Evolutionary conservation across 2,888 invertebrate genomes (phyloP).

Genomic region (Aplocera efformata): DNA sequence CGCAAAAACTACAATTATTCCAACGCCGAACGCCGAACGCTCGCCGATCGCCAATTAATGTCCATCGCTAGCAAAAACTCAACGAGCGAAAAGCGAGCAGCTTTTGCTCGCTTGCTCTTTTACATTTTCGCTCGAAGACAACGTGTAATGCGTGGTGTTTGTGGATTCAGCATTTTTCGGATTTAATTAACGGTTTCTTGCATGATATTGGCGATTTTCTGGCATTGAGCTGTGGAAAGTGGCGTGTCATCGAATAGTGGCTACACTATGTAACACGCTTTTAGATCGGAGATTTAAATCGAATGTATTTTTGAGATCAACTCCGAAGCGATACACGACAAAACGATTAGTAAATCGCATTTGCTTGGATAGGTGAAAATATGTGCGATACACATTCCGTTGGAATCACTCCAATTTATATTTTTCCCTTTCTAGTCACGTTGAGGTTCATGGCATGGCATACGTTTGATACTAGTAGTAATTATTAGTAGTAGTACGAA

Average conservation of each 20-base stretch:
- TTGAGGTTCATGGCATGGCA: no score
- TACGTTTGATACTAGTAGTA: no score
- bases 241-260: background rate
- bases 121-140: constrained; percentile 18
- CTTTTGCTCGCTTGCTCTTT: constrained; percentile 14
- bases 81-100: constrained; percentile 15
- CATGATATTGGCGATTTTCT: background rate
- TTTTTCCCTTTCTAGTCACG: no score
- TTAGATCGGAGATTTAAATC: no score
- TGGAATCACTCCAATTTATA: no score
- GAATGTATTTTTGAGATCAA: no score
- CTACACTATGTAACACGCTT: no score
- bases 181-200: constrained; percentile 1
- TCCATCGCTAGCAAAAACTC: constrained; percentile 20
- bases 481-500: no score
- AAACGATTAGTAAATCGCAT: no score
- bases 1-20: constrained; percentile 20
- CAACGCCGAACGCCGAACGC: constrained; percentile 4
- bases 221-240: background rate
- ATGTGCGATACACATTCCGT: no score
- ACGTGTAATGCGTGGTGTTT: constrained; percentile 17
- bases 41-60: constrained; percentile 26
- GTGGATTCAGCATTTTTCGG: constrained; percentile 6
- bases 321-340: no score
- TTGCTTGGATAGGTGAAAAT: no score